Base-by-base conservation (phyloP, 2,888 invertebrate species). In the Sussaba pulchella region DNA sequence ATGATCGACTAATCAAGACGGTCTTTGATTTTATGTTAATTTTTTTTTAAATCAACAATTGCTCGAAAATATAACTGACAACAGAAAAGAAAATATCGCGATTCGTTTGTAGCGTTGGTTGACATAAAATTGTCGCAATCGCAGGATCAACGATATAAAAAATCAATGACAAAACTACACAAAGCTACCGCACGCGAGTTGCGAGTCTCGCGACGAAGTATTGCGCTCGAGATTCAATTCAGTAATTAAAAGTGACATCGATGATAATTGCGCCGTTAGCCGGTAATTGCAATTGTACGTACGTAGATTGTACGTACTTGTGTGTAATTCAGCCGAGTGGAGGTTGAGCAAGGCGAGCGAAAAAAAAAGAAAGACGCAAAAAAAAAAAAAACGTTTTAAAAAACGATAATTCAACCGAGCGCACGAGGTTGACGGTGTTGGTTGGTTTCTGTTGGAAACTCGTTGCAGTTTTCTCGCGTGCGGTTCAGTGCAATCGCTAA, bases 161-260 rank as follows among this genome's bases (percentile, higher is more conserved):
- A 54, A 21, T n/a, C 26, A 8, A 14, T 14, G 6, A n/a, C 9
- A 50, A 12, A 52, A 54, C 52, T 26, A 24, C n/a, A n/a, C 14
- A 26, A n/a, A 24, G 52, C 26, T 24, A 54, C 26, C 10, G 36
- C 57, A 59, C 57, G 36, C 57, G 57, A 19, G 31, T 31, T 26
- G 26, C 1, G 17, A 31, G 17, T 39, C 50, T 54, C 43, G 26
- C 47, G 71, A 78, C 71, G 66, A 79, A 75, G 54, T 66, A 81
- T 77, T 54, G 36, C 73, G 74, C 75, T 77, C 77, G 85, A 85
- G 84, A 85, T 84, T 88, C 87, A 88, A 90, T 91, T 91, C 88
- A 88, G 87, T 88, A 90, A 90, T 91, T 91, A 89, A 89, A 89
- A 87, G 88, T 86, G 89, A 90, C 90, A 88, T 88, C 88, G 87